A percentile compares a stretch with the other conserved stretches of the same genome.
These are phyloP conservation scores for Argyrosomus regius DNA, from an alignment of 2,797 vertebrate species.

Conservation along the genomic window DNA sequence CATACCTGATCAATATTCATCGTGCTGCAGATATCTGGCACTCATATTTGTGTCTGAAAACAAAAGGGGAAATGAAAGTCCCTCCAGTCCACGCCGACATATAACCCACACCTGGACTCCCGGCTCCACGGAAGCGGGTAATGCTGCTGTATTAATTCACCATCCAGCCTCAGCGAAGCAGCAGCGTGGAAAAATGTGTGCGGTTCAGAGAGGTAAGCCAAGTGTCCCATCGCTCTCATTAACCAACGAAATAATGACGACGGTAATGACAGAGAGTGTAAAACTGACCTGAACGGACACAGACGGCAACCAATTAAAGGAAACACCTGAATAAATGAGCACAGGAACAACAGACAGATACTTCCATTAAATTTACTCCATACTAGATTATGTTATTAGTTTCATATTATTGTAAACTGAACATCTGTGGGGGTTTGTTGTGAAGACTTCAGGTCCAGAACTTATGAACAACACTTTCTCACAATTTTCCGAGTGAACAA, in stretches of 20 bases:
- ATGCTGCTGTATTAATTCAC: constrained; percentile 18
- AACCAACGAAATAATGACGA: constrained; percentile 38
- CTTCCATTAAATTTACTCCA: too few species aligned
- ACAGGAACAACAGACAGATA: background rate
- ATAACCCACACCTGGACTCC: background rate
- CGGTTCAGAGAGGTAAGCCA: constrained; percentile 35
- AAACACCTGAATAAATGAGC: constrained; percentile 19
- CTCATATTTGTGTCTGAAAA: background rate
- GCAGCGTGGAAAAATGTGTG: constrained; percentile 25
- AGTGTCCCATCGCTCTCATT: constrained; percentile 43
- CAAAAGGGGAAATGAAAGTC: constrained; percentile 6
- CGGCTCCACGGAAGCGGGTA: constrained; percentile 10
- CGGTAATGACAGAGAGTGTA: constrained; percentile 33
- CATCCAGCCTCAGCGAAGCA: background rate
- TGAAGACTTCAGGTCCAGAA: too few species aligned
- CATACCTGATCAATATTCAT: constrained; percentile 41
- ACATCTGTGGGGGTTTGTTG: too few species aligned
- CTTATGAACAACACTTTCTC: background rate
- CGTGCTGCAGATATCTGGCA: background rate
- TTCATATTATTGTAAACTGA: too few species aligned
- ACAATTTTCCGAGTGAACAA: too few species aligned
- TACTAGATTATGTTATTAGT: too few species aligned
- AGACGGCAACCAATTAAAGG: constrained; percentile 9
- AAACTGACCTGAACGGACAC: constrained; percentile 17
- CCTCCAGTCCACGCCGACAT: background rate